phyloP scores from a whole-genome alignment of 1,140 invertebrate genomes.

The Arctopsyche grandis region DNA sequence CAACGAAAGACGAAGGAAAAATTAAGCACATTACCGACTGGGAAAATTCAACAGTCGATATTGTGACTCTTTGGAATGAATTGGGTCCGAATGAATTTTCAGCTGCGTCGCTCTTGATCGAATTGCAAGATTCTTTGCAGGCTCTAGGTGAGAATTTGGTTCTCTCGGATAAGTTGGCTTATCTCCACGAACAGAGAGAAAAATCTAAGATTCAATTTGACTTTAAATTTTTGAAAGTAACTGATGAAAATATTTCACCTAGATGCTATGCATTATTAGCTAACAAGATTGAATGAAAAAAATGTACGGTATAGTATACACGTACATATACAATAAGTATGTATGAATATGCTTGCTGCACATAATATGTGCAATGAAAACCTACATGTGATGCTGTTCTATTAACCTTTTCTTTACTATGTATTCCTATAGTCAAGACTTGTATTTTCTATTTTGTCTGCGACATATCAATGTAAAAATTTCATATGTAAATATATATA shows the following conservation, averaged over 20 bases:
- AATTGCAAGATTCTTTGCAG: conserved; percentile 47
- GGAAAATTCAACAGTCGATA: conserved; percentile 11
- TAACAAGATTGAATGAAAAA: neutral
- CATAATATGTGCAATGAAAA: neutral
- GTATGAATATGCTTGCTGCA: no score
- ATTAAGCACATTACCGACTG: neutral
- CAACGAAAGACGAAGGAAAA: neutral
- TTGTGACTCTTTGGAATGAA: conserved; percentile 39
- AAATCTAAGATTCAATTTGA: neutral
- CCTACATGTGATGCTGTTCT: neutral
- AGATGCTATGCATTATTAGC: conserved; percentile 45
- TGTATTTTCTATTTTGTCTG: no score
- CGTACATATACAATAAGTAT: no score
- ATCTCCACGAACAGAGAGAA: conserved; percentile 27
- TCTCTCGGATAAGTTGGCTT: conserved; percentile 47
- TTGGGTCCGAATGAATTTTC: conserved; percentile 36
- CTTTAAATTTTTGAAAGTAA: conserved; percentile 44
- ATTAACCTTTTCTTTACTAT: no score
- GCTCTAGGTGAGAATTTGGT: conserved; percentile 47
- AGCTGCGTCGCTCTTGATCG: conserved; percentile 20
- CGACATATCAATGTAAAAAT: no score
- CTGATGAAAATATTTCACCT: conserved; percentile 49
- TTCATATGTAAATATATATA: no score
- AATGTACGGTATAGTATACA: neutral
- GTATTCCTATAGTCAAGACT: no score